Base-by-base conservation (phyloP, 2,113 vertebrate genomes). In the Cyrtonyx montezumae region DNA sequence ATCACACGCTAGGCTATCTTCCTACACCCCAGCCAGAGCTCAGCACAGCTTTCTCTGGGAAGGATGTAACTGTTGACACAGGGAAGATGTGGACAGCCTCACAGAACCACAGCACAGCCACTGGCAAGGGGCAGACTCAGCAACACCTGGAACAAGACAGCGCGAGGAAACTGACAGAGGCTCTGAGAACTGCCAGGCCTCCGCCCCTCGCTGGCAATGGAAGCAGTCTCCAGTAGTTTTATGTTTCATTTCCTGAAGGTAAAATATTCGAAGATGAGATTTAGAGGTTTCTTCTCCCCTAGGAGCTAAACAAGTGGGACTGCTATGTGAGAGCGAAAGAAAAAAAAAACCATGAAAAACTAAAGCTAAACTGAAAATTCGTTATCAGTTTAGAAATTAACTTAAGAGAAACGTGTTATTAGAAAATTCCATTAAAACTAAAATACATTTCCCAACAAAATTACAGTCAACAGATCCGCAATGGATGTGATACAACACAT, bases 1-100 rank as follows among this genome's bases (percentile, higher is more conserved):
- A 36, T 6, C 15, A 6, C 1, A 28, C 8, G 49, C 15, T 2
- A 28, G 23, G 2, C 42, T 22, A 16, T 67, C 30, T 34, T 19
- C 59, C 69, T 20, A 61, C 0, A 0, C 7, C 22, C 26, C 55
- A 22, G 21, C 1, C 14, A 22, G 28, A 43, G 30, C 46, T 30
- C 37, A 28, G 8, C 6, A 6, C 37, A 25, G 32, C 1, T 6
- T 26, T 45, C 40, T 11, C 49, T 49, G 43, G 16, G 6, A 8
- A 65, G 43, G 43, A 65, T 12, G 66, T 67, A 37, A 3, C 7
- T 36, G 14, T 0, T 6, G 8, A 42, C 3, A 59, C 15, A 21
- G 34, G 61, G 26, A 42, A 49, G 15, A 40, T 2, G n/a, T 9
- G 56, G 6, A 13, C 66, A 88, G 65, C 11, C 36, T 63, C 68